Conservation (phyloP, 2,797 vertebrate species). For the Pseudomugil gertrudae region DNA sequence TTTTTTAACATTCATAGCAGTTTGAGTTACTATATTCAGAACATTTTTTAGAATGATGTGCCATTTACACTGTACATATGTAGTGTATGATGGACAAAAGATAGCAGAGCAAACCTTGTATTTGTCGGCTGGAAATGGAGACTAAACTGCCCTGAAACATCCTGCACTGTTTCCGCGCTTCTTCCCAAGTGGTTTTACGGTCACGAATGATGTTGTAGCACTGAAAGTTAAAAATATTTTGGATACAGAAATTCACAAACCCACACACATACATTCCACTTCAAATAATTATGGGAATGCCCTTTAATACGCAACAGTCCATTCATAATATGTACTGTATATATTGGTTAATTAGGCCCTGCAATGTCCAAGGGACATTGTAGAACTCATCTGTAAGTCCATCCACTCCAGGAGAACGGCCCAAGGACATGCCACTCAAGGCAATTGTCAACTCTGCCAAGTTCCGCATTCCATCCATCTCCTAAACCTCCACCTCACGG, state of each 20-base stretch:
- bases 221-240: slow-evolving; percentile 37
- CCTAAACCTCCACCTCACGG: too few species aligned
- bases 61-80: background rate
- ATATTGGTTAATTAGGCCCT: too few species aligned
- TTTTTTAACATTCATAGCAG: too few species aligned
- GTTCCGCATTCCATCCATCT: too few species aligned
- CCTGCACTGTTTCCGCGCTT: slow-evolving; percentile 56
- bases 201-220: slow-evolving; percentile 64
- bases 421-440: too few species aligned
- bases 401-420: too few species aligned
- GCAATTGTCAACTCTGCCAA: too few species aligned
- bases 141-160: slow-evolving; percentile 54
- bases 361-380: too few species aligned
- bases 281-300: background rate
- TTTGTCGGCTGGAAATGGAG: slow-evolving; percentile 62
- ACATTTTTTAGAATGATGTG: background rate
- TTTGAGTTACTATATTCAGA: background rate
- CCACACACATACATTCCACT: background rate
- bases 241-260: background rate
- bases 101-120: slow-evolving; percentile 67
- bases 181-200: slow-evolving; percentile 54
- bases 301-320: background rate
- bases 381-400: too few species aligned
- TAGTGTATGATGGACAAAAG: background rate
- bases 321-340: background rate